phyloP scores from a whole-genome alignment of 2,888 invertebrate species.

The Abrostola triplasia region DNA sequence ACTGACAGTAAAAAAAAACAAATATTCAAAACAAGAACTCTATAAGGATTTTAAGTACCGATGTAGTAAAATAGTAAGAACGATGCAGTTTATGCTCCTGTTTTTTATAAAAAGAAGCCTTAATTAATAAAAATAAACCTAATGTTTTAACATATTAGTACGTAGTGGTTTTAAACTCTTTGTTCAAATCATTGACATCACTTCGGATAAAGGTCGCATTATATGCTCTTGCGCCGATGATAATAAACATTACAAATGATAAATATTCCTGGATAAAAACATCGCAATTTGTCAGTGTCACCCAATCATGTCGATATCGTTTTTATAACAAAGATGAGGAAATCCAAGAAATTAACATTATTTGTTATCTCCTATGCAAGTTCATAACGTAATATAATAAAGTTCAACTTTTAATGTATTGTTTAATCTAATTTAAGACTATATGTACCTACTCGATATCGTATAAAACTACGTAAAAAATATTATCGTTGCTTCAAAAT shows the following conservation, averaged over 20 bases:
- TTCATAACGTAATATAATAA: background rate
- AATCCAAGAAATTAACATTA: conserved; percentile 1
- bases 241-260: background rate
- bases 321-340: conserved; percentile 9
- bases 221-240: background rate
- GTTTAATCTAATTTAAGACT: too few species aligned
- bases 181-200: conserved; percentile 4
- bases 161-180: background rate
- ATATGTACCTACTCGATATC: too few species aligned
- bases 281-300: background rate
- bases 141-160: background rate
- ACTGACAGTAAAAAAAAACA: too few species aligned
- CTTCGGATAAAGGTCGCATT: background rate
- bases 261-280: background rate
- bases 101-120: background rate
- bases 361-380: background rate
- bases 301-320: conserved; percentile 8
- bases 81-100: background rate
- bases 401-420: too few species aligned
- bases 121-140: background rate
- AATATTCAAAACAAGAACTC: too few species aligned
- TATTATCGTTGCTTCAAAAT: too few species aligned
- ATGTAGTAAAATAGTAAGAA: background rate
- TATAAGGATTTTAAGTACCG: too few species aligned
- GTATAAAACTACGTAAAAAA: too few species aligned